A percentile compares a stretch with the other conserved stretches of the same genome.
These are phyloP conservation scores for Leucoptera coffeella DNA, from an alignment of 2,888 invertebrate species.

Conservation along the genomic window DNA sequence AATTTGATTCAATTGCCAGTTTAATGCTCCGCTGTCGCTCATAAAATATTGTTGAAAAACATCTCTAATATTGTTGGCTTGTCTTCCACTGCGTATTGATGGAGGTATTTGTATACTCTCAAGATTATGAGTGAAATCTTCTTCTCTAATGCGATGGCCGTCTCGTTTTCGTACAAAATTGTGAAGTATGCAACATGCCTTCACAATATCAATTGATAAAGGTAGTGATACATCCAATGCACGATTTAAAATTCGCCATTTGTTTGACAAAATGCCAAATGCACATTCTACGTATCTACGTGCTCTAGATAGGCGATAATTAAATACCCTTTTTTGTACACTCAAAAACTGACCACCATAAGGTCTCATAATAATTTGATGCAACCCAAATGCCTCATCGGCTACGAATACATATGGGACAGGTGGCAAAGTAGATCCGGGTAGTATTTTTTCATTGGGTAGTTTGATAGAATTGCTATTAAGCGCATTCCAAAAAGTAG, in stretches of 20 bases:
- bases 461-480: constrained; percentile 7
- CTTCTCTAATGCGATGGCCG: constrained; percentile 5
- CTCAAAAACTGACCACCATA: background rate
- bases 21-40: constrained; percentile 1
- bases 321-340: constrained; percentile 5
- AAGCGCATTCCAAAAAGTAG: constrained; percentile 7
- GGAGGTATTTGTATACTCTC: no score
- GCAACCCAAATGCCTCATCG: constrained; percentile 8
- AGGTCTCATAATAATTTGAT: constrained; percentile 8
- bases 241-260: constrained; percentile 5
- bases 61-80: constrained; percentile 5
- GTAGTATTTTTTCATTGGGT: constrained; percentile 7
- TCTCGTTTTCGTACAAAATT: constrained; percentile 5
- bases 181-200: constrained; percentile 7
- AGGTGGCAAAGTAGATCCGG: constrained; percentile 6
- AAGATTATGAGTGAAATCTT: constrained; percentile 5
- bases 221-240: constrained; percentile 4
- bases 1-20: background rate
- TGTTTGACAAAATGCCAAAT: constrained; percentile 8
- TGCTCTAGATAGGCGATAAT: constrained; percentile 9
- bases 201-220: constrained; percentile 6
- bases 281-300: constrained; percentile 8
- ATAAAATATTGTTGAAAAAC: constrained; percentile 6
- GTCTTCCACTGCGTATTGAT: constrained; percentile 4
- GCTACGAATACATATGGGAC: constrained; percentile 8